Evolutionary conservation across 2,888 invertebrate genomes (phyloP), one percentile per base, ranked within the genome.

Genomic region (Prosapia bicincta): DNA sequence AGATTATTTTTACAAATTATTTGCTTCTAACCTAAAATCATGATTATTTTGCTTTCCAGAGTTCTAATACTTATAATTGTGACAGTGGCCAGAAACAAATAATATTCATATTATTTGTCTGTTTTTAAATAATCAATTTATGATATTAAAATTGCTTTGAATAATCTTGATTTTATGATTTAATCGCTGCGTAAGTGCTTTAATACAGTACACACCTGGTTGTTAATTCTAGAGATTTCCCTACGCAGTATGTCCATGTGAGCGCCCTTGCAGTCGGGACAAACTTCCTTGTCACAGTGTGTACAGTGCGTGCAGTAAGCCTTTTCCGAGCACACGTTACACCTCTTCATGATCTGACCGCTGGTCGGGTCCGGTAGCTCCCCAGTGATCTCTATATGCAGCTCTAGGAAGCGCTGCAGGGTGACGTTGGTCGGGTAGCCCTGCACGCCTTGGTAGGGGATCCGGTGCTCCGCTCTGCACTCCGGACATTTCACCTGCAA

Each of bases 261-360:
- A 15, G 97, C 96, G 76, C 93, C 92, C 85, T 97, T 97, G 87
- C 99, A 99, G 83, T 97, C 97, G 81, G 94, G 92, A 86, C 99
- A 99, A 79, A 98, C 93, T 87, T 97, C 96, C 84, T 98, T 97
- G 83, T 98, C 97, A 86, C 99, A 99, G 86, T 99, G 99, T 26
- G 94, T 92, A 85, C 99, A 99, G 70, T 90, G 88, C 76, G 91
- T 91, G 82, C 96, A 92, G 84, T 96, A 95, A 76, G 95, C 92
- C 86, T 98, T 95, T 86, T 97, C 95, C 74, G 95, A 95, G 86
- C 97, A 96, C 69, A 97, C 95, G 83, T 94, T 94, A 85, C 96
- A 97, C 81, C 96, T 88, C 86, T 96, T 96, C 96, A 96, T 96
- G 75, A 95, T 90, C 86, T 96, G 95, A 9, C 80, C 80, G 67